These are phyloP conservation scores for Platichthys stellatus DNA, from an alignment of 2,113 vertebrate genomes.

Conservation along the genomic window DNA sequence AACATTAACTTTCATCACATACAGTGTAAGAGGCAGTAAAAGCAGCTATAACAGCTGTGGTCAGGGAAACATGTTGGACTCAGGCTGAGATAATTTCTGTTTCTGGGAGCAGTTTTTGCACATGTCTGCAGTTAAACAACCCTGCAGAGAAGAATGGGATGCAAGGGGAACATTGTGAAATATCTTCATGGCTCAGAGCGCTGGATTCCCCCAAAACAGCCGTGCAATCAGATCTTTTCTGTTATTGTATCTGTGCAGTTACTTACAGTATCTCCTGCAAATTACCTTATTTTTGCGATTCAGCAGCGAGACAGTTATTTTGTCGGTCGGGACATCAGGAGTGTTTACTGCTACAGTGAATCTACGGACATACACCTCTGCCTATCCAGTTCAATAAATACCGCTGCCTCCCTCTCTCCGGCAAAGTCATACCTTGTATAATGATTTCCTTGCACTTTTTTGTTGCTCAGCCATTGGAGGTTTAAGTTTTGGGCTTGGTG, in stretches of 20 bases:
- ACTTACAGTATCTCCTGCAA: slow-evolving; percentile 1
- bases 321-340: not conserved
- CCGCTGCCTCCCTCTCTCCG: not conserved
- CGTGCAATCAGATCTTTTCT: not conserved
- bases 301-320: not conserved
- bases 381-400: slow-evolving; percentile 42
- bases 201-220: not conserved
- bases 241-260: not conserved
- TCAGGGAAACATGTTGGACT: not conserved
- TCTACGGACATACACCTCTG: not conserved
- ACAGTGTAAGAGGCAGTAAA: too few relatives aligned
- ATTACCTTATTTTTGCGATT: slow-evolving; percentile 20
- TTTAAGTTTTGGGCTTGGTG: not conserved
- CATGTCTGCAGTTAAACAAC: not conserved
- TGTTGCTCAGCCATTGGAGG: not conserved
- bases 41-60: slow-evolving; percentile 11
- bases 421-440: slow-evolving; percentile 14
- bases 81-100: not conserved
- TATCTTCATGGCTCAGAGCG: not conserved
- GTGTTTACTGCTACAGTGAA: slow-evolving; percentile 11
- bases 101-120: not conserved
- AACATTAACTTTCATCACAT: too few relatives aligned
- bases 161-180: not conserved
- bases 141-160: not conserved
- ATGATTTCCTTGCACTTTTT: not conserved